Evolutionary conservation across 1,140 invertebrate species (phyloP).

Genomic region (Plectrocnemia conspersa): DNA sequence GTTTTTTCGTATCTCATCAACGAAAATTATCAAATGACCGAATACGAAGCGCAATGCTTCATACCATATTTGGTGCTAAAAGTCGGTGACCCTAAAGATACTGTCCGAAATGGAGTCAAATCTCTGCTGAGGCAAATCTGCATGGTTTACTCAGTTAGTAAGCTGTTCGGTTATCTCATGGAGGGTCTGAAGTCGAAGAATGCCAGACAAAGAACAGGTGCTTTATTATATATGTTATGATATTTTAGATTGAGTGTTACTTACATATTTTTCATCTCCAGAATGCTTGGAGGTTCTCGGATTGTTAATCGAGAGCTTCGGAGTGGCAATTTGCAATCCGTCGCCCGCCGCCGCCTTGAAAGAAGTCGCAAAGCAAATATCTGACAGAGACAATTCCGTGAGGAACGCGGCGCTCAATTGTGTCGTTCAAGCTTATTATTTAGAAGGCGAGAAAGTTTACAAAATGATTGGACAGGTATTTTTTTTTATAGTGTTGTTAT

Average conservation of each 20-base stretch:
- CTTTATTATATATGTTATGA: slow-evolving; percentile 14
- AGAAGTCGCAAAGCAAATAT: slow-evolving; percentile 90
- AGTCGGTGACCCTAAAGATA: slow-evolving; percentile 95
- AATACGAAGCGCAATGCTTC: slow-evolving; percentile 89
- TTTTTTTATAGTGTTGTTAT: slow-evolving; percentile 17
- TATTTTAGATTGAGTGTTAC: slow-evolving; percentile 6
- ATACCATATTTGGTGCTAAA: slow-evolving; percentile 91
- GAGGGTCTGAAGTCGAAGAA: slow-evolving; percentile 96
- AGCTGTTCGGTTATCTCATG: slow-evolving; percentile 86
- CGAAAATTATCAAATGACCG: slow-evolving; percentile 78
- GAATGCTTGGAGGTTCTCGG: slow-evolving; percentile 93
- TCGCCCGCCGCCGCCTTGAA: slow-evolving; percentile 75
- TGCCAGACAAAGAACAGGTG: slow-evolving; percentile 85
- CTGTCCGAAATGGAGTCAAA: slow-evolving; percentile 82
- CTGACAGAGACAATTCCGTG: slow-evolving; percentile 94
- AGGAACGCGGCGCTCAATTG: slow-evolving; percentile 93
- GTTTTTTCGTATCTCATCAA: slow-evolving; percentile 79
- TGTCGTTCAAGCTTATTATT: slow-evolving; percentile 83
- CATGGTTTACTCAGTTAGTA: slow-evolving; percentile 81
- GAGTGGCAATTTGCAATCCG: slow-evolving; percentile 78
- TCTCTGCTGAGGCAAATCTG: slow-evolving; percentile 81
- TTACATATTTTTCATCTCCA: slow-evolving; percentile 37
- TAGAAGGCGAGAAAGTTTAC: slow-evolving; percentile 86
- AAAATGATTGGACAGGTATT: slow-evolving; percentile 85
- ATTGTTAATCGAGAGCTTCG: slow-evolving; percentile 80